A percentile compares a stretch with the other conserved stretches of the same genome.
Conservation (phyloP, 1,140 invertebrate genomes). For the Stegodyphus mimosarum region DNA sequence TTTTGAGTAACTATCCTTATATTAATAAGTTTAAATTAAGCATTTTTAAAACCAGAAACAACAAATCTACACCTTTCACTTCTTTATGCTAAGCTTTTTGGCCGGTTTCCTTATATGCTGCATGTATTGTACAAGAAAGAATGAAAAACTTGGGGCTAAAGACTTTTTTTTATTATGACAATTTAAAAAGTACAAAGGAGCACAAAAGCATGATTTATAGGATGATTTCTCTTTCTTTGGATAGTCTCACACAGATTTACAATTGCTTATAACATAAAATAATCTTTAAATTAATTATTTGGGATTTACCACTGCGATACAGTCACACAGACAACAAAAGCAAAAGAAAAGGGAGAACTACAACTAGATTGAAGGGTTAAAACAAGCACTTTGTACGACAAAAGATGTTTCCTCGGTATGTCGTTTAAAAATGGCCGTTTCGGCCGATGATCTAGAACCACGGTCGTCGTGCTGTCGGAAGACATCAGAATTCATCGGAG, state of each 20-base stretch:
- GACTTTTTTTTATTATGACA: constrained; percentile 55
- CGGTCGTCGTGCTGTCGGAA: constrained; percentile 32
- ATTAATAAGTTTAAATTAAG: too few relatives aligned
- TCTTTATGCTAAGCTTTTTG: too few relatives aligned
- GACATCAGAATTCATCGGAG: constrained; percentile 5
- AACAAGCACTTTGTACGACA: constrained; percentile 46
- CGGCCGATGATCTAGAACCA: constrained; percentile 18
- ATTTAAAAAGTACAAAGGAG: constrained; percentile 61
- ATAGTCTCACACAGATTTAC: constrained; percentile 36
- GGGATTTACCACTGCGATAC: constrained; percentile 19
- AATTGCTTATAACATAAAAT: constrained; percentile 42
- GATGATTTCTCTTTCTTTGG: constrained; percentile 27
- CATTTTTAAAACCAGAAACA: too few relatives aligned
- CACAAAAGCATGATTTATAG: constrained; percentile 57
- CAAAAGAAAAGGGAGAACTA: constrained; percentile 32
- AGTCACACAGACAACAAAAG: constrained; percentile 18
- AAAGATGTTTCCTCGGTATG: background rate
- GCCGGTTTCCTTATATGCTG: too few relatives aligned
- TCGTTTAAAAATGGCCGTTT: constrained; percentile 19
- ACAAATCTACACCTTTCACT: too few relatives aligned
- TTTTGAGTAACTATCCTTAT: too few relatives aligned
- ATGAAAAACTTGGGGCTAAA: constrained; percentile 1
- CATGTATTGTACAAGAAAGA: too few relatives aligned
- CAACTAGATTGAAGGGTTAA: constrained; percentile 46
- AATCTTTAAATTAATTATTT: constrained; percentile 13